A percentile compares a stretch with the other conserved stretches of the same genome.
phyloP scores from a whole-genome alignment of 1,140 invertebrate genomes.

The Pollicipes pollicipes region DNA sequence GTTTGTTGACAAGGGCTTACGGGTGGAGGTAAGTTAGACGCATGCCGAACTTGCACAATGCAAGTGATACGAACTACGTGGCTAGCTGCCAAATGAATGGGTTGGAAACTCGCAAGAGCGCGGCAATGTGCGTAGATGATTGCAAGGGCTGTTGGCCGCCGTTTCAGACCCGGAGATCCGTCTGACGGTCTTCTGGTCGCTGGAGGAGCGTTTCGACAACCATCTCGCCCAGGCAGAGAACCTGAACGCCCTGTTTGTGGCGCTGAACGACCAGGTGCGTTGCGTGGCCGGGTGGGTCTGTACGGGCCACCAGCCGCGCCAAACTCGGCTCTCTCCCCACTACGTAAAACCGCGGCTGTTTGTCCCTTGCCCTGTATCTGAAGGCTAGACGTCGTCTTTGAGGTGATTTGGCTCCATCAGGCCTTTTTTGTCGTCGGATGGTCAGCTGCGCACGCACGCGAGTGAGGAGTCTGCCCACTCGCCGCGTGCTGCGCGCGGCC shows the following conservation, averaged over 20 bases:
- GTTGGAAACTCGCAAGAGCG: background rate
- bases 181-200: constrained; percentile 73
- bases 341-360: too few species aligned
- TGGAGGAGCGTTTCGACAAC: constrained; percentile 84
- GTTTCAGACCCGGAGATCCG: constrained; percentile 72
- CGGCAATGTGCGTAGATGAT: background rate
- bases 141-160: constrained; percentile 9
- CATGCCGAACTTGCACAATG: background rate
- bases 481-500: too few species aligned
- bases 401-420: too few species aligned
- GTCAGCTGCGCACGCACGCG: too few species aligned
- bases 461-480: too few species aligned
- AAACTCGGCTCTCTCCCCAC: too few species aligned
- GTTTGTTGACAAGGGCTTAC: constrained; percentile 2
- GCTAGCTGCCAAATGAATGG: too few species aligned
- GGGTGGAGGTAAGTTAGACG: constrained; percentile 4
- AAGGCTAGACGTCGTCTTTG: too few species aligned
- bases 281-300: background rate
- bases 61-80: constrained; percentile 1
- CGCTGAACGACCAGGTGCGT: constrained; percentile 95
- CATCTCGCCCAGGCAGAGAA: constrained; percentile 93
- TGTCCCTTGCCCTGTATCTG: too few species aligned
- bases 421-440: too few species aligned
- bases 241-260: constrained; percentile 76
- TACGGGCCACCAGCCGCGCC: too few species aligned